A percentile compares a stretch with the other conserved stretches of the same genome.
Conservation (phyloP, 1,140 invertebrate species). For the Zaprionus ghesquierei region DNA sequence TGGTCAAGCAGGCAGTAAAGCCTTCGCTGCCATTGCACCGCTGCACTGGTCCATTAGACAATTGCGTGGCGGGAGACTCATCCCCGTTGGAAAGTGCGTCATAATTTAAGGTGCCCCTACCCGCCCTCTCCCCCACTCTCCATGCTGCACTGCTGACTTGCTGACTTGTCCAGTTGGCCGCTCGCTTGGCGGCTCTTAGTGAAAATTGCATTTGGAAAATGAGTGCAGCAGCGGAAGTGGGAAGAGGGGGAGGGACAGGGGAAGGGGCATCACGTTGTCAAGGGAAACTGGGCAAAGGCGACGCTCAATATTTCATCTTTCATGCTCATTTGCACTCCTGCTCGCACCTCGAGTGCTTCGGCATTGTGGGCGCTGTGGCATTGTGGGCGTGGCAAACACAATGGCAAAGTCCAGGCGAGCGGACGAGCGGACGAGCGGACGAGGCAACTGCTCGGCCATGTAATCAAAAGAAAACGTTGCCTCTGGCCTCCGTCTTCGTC, state of each 20-base stretch:
- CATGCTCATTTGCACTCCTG: conserved; percentile 67
- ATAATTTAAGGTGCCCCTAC: neutral
- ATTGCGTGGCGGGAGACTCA: neutral
- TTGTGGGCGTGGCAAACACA: conserved; percentile 2
- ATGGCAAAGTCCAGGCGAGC: conserved; percentile 8
- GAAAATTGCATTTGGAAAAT: conserved; percentile 79
- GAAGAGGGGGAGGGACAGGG: neutral
- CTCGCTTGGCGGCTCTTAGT: conserved; percentile 52
- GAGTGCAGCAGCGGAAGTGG: conserved; percentile 36
- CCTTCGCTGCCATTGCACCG: no score
- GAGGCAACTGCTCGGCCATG: conserved; percentile 26
- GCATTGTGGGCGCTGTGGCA: neutral
- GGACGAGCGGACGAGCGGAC: no score
- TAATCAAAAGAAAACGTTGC: conserved; percentile 70
- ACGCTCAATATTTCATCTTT: conserved; percentile 80
- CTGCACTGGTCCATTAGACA: neutral
- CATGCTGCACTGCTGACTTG: conserved; percentile 25
- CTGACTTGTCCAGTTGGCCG: conserved; percentile 55
- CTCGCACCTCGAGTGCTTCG: neutral
- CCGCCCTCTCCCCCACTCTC: neutral
- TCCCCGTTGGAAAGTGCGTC: neutral
- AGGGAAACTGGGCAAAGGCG: conserved; percentile 32
- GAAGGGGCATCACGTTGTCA: neutral
- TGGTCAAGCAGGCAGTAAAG: neutral
- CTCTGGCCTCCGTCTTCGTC: conserved; percentile 18